Evolutionary conservation across 2,113 vertebrate species (phyloP), one percentile per base, ranked within the genome.

Genomic region (Neogale vison): DNA sequence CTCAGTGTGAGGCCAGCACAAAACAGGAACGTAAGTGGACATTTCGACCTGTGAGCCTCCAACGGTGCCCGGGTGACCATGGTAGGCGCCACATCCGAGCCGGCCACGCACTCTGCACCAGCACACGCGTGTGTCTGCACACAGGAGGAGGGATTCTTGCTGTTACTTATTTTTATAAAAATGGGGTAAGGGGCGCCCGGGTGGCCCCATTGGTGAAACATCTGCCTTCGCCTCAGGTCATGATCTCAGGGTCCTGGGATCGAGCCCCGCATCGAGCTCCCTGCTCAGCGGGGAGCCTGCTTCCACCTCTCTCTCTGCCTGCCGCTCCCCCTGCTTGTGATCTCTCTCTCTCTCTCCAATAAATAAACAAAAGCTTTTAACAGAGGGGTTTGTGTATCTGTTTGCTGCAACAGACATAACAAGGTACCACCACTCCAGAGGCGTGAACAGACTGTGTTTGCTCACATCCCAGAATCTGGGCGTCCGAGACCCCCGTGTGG

Each of bases 11-110:
- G 36, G 12, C 36, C 42, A 20, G 17, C 34, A 36, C 34, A 20
- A 26, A 26, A 7, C 1, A 42, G 7, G 26, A 39, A 42, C 9
- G 23, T 14, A 42, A 42, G 39, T 5, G 6, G 39, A 9, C 15
- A 0, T 14, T 67, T 61, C 67, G 29, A 18, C 8, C 5, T 10
- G 13, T 7, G 39, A 50, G 1, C 23, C 15, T 17, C 45, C 17
- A 15, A 6, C 55, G 0, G 20, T 3, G 21, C 31, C 34, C 7
- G 4, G 23, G 13, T 2, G 3, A 1, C 4, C 9, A 42, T 1
- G 0, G 10, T 1, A 20, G 39, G 47, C 17, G 1, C 21, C 67
- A 1, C 12, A 31, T 5, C n/a, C 20, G 42, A 11, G 42, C 29
- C 57, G 15, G n/a, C 29, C 36, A 21, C 34, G 17, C 1, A 0